A percentile compares a stretch with the other conserved stretches of the same genome.
phyloP scores from a whole-genome alignment of 1,140 invertebrate genomes.

The Achatina immaculata region DNA sequence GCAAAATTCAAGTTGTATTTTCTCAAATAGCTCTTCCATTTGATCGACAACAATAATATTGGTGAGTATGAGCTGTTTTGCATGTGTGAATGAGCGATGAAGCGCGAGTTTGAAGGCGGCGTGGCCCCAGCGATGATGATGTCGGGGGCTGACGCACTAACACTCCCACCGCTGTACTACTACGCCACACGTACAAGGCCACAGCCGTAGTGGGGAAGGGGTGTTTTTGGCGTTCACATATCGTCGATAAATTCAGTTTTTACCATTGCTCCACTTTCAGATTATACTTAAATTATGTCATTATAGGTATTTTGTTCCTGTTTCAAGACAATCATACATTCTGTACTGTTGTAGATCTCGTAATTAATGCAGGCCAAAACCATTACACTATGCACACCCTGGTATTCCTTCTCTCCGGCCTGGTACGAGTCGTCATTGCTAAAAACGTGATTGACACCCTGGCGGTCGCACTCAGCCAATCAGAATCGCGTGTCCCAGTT shows the following conservation, averaged over 20 bases:
- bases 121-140: not conserved
- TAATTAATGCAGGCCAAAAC: not conserved
- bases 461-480: slow-evolving; percentile 9
- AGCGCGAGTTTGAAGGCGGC: not conserved
- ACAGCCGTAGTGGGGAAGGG: slow-evolving; percentile 11
- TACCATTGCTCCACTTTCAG: not conserved
- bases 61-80: slow-evolving; percentile 13
- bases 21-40: not conserved
- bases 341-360: not conserved
- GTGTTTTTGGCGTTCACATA: not conserved
- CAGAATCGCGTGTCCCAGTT: not conserved
- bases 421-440: slow-evolving; percentile 33
- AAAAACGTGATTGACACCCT: slow-evolving; percentile 36
- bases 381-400: not conserved
- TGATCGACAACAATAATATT: not conserved
- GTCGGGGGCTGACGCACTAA: not conserved
- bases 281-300: not conserved
- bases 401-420: not conserved
- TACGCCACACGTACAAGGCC: slow-evolving; percentile 33
- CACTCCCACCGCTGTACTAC: not conserved
- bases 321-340: not conserved
- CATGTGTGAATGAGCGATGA: not conserved
- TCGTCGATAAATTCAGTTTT: slow-evolving; percentile 34
- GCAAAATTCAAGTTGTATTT: not conserved
- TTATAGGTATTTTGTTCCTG: too few species aligned